Conservation (phyloP, 2,113 vertebrate species). For the Gobius niger region DNA sequence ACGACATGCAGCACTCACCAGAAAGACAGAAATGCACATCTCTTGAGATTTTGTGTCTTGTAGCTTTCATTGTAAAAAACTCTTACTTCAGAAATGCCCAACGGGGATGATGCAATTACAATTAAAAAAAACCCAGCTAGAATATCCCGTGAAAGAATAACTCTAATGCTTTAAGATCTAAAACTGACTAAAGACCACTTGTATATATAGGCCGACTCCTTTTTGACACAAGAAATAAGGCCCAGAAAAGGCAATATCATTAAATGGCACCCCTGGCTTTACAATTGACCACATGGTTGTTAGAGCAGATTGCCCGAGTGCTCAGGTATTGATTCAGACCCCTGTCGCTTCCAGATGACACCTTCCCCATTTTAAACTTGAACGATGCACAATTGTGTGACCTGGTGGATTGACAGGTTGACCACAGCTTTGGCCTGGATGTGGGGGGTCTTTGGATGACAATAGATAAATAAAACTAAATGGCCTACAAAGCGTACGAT, state of each 20-base stretch:
- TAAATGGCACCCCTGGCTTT: slow-evolving; percentile 1
- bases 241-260: not conserved
- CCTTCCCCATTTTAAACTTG: slow-evolving; percentile 20
- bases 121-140: slow-evolving; percentile 14
- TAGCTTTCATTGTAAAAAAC: slow-evolving; percentile 48
- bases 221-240: slow-evolving; percentile 5
- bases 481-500: not conserved
- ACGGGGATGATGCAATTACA: slow-evolving; percentile 8
- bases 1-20: slow-evolving; percentile 42
- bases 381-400: slow-evolving; percentile 7
- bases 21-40: slow-evolving; percentile 18
- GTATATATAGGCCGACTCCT: not conserved
- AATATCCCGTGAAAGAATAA: not conserved
- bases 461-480: not conserved
- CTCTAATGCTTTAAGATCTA: not conserved
- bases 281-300: slow-evolving; percentile 7
- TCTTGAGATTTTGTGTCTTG: slow-evolving; percentile 26
- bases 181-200: not conserved
- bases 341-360: not conserved
- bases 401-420: not conserved
- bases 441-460: not conserved
- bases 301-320: slow-evolving; percentile 2
- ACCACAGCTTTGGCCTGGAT: not conserved
- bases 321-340: not conserved
- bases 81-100: slow-evolving; percentile 25